Evolutionary conservation across 2,113 vertebrate species (phyloP).

Genomic region (Camarhynchus parvulus): DNA sequence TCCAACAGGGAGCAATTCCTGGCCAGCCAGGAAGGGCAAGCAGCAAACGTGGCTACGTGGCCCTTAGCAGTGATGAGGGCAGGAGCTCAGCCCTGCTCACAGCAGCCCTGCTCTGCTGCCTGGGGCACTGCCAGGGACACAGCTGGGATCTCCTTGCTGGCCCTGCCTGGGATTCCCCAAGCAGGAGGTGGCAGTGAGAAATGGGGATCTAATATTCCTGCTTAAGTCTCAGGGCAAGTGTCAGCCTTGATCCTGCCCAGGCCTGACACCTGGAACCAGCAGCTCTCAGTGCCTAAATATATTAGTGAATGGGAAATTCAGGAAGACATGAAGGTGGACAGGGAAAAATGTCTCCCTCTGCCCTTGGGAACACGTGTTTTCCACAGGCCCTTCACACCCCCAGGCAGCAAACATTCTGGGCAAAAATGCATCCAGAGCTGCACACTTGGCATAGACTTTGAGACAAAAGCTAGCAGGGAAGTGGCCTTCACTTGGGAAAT

Average conservation of each 20-base stretch:
- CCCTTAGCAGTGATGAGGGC: neutral
- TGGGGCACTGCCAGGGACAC: neutral
- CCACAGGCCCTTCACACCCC: neutral
- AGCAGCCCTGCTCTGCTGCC: neutral
- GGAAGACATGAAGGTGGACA: neutral
- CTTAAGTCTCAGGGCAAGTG: neutral
- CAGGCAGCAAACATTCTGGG: neutral
- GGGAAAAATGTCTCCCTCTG: accelerated
- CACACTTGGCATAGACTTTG: neutral
- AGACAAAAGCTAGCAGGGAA: neutral
- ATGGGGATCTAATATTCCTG: neutral
- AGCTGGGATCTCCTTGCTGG: neutral
- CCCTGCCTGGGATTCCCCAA: neutral
- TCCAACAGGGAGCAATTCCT: constrained; percentile 28
- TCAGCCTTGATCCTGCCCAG: neutral
- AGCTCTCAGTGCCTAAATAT: neutral
- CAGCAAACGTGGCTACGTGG: neutral
- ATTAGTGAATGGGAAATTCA: neutral
- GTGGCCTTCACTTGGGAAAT: neutral
- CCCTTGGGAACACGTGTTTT: neutral
- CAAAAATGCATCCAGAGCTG: neutral
- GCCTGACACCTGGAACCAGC: neutral
- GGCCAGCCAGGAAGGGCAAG: neutral
- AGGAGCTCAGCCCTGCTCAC: neutral
- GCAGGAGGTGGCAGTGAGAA: neutral